Percentiles rank a stretch among this genome's conserved stretches.
Conservation (phyloP, 2,797 vertebrate species). For the Notolabrus celidotus region DNA sequence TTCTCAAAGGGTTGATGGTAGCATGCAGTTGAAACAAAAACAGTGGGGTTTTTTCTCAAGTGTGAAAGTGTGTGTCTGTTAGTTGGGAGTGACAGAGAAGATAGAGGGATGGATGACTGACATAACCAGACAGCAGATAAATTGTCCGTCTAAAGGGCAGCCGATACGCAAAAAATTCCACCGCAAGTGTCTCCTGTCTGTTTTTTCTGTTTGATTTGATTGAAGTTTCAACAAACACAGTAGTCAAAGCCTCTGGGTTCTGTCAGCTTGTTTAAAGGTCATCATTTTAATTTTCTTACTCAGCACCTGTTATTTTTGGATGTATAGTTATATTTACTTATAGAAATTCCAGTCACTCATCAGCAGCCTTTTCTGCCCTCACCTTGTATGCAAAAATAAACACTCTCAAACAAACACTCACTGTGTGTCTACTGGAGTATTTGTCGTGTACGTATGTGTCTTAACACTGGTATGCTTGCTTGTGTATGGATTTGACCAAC, state of each 20-base stretch:
- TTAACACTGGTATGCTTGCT: background rate
- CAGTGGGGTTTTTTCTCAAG: no score
- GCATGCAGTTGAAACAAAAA: no score
- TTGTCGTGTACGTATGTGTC: background rate
- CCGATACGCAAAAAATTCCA: conserved; percentile 22
- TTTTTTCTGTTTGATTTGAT: background rate
- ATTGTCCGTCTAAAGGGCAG: conserved; percentile 28
- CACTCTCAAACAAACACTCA: no score
- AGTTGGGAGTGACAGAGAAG: conserved; percentile 6
- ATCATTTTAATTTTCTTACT: background rate
- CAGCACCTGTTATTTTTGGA: background rate
- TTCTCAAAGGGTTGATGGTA: no score
- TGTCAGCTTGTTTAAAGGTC: background rate
- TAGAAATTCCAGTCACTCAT: background rate
- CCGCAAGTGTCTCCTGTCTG: background rate
- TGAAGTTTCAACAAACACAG: background rate
- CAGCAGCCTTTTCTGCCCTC: background rate
- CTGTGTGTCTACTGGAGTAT: background rate
- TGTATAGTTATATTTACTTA: background rate
- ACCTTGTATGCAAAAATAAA: background rate
- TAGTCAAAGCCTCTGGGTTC: background rate
- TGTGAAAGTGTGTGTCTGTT: background rate
- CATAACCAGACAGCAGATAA: conserved; percentile 5
- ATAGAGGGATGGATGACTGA: background rate
- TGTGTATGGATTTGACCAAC: background rate